Evolutionary conservation across 2,888 invertebrate genomes (phyloP), one percentile per base, ranked within the genome.

Genomic region (Dicyrtoma fusca): DNA sequence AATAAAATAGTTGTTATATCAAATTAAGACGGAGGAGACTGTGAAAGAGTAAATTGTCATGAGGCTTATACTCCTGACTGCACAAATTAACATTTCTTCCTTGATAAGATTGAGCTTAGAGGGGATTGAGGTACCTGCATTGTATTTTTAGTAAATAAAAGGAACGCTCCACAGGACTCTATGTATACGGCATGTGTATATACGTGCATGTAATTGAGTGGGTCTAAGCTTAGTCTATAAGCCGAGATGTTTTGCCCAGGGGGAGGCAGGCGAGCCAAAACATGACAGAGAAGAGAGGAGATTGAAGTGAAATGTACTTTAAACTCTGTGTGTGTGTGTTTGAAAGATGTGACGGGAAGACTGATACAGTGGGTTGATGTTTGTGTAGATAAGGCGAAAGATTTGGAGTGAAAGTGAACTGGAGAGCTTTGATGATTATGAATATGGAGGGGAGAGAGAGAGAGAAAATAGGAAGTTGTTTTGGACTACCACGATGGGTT

Each of bases 371-470:
- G 65, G 42, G 49, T 66, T 53, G 53, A 66, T 66, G 53, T 44
- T 44, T 66, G 21, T 53, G 55, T 26, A 55, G 53, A 65, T 65
- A 42, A 42, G 66, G 45, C 19, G 14, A n/a, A 42, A 61, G 26
- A 49, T 49, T 26, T 17, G 13, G 64, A 64, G 64, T 23, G 57
- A 57, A 47, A 68, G 57, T 59, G 44, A 68, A 45, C 68, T 42
- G 57, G 59, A 68, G 57, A 47, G 59, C 45, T 68, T 34, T 68
- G 57, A 68, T 68, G 57, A 57, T 68, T 68, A 68, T 68, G 59
- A 45, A 59, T 44, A 59, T 68, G 57, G 68, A 23, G 45, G 23
- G 59, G 45, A 59, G 57, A 47, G 68, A 23, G 45, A n/a, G 59
- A 25, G 53, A 10, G 55, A 42, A 68, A 68, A 45, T 59, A 23